Evolutionary conservation across 1,140 invertebrate genomes (phyloP).

Genomic region (Drosophila burlai): DNA sequence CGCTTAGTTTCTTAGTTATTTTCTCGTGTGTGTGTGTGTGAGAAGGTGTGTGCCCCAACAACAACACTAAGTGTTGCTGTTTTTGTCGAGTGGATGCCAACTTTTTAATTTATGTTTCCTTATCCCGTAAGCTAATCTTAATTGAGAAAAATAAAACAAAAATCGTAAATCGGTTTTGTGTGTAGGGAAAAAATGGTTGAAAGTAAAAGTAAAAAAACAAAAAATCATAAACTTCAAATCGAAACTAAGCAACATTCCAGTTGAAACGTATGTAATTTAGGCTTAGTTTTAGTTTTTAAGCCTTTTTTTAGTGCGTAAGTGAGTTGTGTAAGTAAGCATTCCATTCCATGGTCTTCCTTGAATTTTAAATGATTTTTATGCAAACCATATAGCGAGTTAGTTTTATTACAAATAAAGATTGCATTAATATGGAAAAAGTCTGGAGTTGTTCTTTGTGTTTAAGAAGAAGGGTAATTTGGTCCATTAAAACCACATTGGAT

Average conservation of each 20-base stretch:
- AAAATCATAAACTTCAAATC: slow-evolving; percentile 13
- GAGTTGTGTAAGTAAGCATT: slow-evolving; percentile 48
- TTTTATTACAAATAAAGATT: slow-evolving; percentile 76
- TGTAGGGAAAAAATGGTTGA: slow-evolving; percentile 76
- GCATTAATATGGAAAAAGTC: slow-evolving; percentile 47
- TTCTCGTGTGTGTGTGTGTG: background rate
- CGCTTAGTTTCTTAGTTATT: slow-evolving; percentile 40
- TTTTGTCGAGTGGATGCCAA: slow-evolving; percentile 52
- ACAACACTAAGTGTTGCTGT: slow-evolving; percentile 77
- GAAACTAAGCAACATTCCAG: slow-evolving; percentile 60
- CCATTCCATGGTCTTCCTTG: slow-evolving; percentile 81
- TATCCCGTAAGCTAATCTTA: slow-evolving; percentile 68
- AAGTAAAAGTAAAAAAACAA: slow-evolving; percentile 66
- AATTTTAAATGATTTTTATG: slow-evolving; percentile 76
- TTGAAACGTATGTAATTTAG: slow-evolving; percentile 59
- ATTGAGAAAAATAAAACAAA: slow-evolving; percentile 30
- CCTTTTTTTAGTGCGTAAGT: slow-evolving; percentile 34
- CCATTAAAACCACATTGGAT: background rate
- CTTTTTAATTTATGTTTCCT: slow-evolving; percentile 72
- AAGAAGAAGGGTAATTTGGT: too few relatives aligned
- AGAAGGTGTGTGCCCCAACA: slow-evolving; percentile 27
- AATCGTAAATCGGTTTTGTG: slow-evolving; percentile 57
- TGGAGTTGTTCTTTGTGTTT: background rate
- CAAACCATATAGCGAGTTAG: slow-evolving; percentile 40
- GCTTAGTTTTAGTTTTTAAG: slow-evolving; percentile 32